Conservation (phyloP, 1,140 invertebrate genomes). For the Zaprionus kolodkinae region DNA sequence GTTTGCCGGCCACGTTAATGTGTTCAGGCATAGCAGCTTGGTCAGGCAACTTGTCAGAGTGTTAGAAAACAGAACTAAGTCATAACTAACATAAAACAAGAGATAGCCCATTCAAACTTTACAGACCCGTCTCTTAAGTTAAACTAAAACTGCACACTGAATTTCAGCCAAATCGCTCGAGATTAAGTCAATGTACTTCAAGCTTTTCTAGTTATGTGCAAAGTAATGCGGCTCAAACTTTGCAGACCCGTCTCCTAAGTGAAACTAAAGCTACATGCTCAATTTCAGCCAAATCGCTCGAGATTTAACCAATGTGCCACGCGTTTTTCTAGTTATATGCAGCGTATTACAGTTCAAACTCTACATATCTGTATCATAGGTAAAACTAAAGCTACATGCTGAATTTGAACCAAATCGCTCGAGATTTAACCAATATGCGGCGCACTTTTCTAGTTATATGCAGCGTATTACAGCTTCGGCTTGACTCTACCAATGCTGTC, state of each 20-base stretch:
- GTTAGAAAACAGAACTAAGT: not conserved
- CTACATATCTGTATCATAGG: too few species aligned
- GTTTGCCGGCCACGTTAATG: slow-evolving; percentile 43
- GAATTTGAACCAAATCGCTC: too few species aligned
- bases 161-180: slow-evolving; percentile 2
- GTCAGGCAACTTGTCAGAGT: not conserved
- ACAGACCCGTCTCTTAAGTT: not conserved
- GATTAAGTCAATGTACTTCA: not conserved
- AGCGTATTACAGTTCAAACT: not conserved
- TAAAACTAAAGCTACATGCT: too few species aligned
- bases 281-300: too few species aligned
- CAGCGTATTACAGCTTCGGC: slow-evolving; percentile 11
- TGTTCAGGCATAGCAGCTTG: slow-evolving; percentile 21
- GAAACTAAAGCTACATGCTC: too few species aligned
- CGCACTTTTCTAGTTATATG: too few species aligned
- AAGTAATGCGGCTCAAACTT: slow-evolving; percentile 3
- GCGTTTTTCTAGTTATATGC: too few species aligned
- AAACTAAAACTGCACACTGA: not conserved
- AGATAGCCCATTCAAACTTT: not conserved
- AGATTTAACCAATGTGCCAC: too few species aligned
- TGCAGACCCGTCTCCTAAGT: too few species aligned
- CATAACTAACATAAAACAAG: not conserved
- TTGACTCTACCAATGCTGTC: slow-evolving; percentile 34
- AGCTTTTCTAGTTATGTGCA: not conserved
- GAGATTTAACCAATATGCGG: too few species aligned